Base-by-base conservation (phyloP, 2,113 vertebrate genomes). In the Brachyhypopomus gauderio region DNA sequence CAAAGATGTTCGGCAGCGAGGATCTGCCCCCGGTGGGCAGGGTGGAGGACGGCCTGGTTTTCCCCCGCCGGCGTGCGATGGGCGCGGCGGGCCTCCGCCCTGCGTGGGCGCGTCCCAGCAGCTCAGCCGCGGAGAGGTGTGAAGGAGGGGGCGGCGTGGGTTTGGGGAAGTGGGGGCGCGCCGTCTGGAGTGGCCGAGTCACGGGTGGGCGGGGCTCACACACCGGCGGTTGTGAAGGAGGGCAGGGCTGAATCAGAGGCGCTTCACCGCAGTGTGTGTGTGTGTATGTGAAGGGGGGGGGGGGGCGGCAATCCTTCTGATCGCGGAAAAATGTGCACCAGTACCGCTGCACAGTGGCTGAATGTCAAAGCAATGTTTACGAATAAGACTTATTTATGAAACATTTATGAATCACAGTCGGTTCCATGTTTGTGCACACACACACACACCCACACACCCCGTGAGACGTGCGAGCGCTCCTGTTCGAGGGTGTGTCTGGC, bases 41-140 rank as follows among this genome's bases (percentile, higher is more conserved):
- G 38, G 60, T n/a, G 17, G 56, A 23, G 72, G 73, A 56, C 60
- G 79, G 81, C 85, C 83, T 30, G 72, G 81, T 85, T 87, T 83
- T 14, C 45, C 86, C 38, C 52, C 19, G 34, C 45, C 58, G 36
- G 78, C 70, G 67, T 83, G 38, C 75, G 62, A 74, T 66, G 59
- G 75, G 30, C 59, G 12, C 4, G 17, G 25, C 25, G 23, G 16
- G 41, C 20, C 60, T 12, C 25, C 34, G 56, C 74, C 30, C 41
- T 55, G 59, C 48, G 36, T 34, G 52, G 36, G 60, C 27, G 62
- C n/a, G 36, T 66, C 63, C 41, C 22, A 59, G 41, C 62, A 69
- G 59, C 20, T 12, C 64, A 23, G 58, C 38, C 38, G 78, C 25
- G 27, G 55, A 62, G 52, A 48, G 45, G 41, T 55, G 23, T 58